Conservation (phyloP, 2,113 vertebrate species). For the Apteryx mantelli region DNA sequence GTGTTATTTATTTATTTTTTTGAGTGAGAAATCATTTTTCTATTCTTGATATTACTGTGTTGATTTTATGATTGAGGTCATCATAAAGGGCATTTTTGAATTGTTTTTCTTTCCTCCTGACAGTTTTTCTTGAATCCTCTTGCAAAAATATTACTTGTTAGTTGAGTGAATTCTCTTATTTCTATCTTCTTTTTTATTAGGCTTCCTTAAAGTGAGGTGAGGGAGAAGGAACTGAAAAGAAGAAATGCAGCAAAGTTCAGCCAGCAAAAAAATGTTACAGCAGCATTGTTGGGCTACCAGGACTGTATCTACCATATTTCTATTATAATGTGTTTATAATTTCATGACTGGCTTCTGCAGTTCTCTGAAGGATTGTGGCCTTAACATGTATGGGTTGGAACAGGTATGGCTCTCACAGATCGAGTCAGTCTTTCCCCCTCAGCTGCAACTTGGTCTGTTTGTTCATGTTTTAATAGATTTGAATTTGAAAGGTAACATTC, state of each 20-base stretch:
- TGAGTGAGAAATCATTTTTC: constrained; percentile 6
- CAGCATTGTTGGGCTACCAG: not conserved
- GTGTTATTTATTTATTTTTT: not conserved
- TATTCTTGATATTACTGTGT: not conserved
- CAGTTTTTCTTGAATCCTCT: not conserved
- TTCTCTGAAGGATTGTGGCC: not conserved
- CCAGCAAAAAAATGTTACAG: not conserved
- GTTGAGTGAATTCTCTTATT: not conserved
- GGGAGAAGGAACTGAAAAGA: not conserved
- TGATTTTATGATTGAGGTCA: not conserved
- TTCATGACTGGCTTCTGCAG: not conserved
- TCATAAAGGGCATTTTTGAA: not conserved
- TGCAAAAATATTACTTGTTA: not conserved
- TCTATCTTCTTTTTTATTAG: not conserved
- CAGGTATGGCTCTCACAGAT: not conserved
- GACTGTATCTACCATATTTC: not conserved
- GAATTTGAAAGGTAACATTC: not conserved
- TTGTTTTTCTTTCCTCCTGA: not conserved
- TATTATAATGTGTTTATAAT: not conserved
- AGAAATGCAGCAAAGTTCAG: not conserved
- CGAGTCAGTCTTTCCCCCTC: not conserved
- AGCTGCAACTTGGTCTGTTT: not conserved
- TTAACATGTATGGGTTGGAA: not conserved
- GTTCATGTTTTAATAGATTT: not conserved
- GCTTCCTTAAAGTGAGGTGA: not conserved